Percentiles rank a stretch among this genome's conserved stretches.
phyloP scores from a whole-genome alignment of 92 coral and sea anemone species.

The Umimayanthus kanabou region DNA sequence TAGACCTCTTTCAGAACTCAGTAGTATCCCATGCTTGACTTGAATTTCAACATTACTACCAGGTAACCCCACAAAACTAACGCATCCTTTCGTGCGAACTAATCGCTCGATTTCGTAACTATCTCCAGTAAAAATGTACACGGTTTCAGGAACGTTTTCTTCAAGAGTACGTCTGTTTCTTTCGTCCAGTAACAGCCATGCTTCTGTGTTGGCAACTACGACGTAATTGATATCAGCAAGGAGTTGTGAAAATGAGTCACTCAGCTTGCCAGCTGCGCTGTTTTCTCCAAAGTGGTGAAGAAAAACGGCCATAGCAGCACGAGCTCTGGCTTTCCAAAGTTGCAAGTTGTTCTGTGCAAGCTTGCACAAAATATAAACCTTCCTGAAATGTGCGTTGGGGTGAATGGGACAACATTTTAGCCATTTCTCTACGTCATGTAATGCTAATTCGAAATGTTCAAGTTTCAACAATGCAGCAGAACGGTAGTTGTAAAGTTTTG shows the following conservation, averaged over 20 bases:
- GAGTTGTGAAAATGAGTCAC: neutral
- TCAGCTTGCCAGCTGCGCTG: neutral
- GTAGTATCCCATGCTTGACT: neutral
- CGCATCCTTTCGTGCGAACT: neutral
- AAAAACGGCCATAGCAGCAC: slow-evolving; percentile 21
- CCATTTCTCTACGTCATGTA: neutral
- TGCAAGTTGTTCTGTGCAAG: neutral
- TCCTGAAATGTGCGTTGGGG: neutral
- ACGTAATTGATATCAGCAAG: neutral
- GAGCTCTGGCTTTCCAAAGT: slow-evolving; percentile 32
- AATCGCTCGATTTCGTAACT: slow-evolving; percentile 13
- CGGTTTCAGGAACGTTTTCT: neutral
- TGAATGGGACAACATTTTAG: neutral
- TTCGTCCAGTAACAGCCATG: neutral
- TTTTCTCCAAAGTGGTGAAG: neutral
- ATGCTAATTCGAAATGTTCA: neutral
- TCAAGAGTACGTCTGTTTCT: too few relatives aligned
- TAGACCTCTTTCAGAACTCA: neutral
- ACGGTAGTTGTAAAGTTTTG: slow-evolving; percentile 21
- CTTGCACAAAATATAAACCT: neutral
- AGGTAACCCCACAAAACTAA: slow-evolving; percentile 23
- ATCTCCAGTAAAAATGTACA: slow-evolving; percentile 22
- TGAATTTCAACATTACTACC: slow-evolving; percentile 1
- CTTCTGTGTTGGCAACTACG: neutral
- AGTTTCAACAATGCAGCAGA: slow-evolving; percentile 3